phyloP scores from a whole-genome alignment of 2,797 vertebrate genomes.

The Meriones psammophilus region DNA sequence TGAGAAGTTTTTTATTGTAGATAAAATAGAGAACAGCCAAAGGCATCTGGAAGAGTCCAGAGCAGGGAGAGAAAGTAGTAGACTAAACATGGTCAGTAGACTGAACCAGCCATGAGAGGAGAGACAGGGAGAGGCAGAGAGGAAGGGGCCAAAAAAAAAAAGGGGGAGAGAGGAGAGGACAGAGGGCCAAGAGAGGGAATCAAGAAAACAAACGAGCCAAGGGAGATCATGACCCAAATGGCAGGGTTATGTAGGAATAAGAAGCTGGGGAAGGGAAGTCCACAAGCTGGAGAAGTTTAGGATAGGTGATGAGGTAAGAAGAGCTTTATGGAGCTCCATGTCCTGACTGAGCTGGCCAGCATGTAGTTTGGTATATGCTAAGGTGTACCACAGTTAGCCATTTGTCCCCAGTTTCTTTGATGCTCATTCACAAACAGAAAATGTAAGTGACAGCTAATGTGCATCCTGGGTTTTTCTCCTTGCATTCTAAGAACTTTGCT shows the following conservation, averaged over 20 bases:
- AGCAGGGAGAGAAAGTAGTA: not conserved
- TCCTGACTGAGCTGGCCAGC: not conserved
- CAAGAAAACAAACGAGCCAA: not conserved
- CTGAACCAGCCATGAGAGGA: not conserved
- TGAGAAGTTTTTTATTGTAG: not conserved
- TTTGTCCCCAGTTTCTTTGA: not conserved
- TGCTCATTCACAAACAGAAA: slow-evolving; percentile 11
- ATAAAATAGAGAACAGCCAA: no score
- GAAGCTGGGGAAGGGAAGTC: not conserved
- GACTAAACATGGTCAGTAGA: not conserved
- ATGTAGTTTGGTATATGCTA: not conserved
- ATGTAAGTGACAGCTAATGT: not conserved
- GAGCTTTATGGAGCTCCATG: not conserved
- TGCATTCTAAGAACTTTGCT: not conserved
- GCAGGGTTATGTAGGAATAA: not conserved
- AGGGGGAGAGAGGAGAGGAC: no score
- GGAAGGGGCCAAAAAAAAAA: no score
- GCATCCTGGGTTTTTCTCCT: not conserved
- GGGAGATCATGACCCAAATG: not conserved
- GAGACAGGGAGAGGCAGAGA: not conserved
- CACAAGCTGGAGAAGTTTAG: not conserved
- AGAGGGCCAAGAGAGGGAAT: no score
- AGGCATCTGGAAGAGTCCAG: not conserved
- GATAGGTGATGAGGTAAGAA: no score
- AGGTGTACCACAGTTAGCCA: no score